Evolutionary conservation across 1,140 invertebrate species (phyloP), one percentile per base, ranked within the genome.

Genomic region (Anastatus disparis): DNA sequence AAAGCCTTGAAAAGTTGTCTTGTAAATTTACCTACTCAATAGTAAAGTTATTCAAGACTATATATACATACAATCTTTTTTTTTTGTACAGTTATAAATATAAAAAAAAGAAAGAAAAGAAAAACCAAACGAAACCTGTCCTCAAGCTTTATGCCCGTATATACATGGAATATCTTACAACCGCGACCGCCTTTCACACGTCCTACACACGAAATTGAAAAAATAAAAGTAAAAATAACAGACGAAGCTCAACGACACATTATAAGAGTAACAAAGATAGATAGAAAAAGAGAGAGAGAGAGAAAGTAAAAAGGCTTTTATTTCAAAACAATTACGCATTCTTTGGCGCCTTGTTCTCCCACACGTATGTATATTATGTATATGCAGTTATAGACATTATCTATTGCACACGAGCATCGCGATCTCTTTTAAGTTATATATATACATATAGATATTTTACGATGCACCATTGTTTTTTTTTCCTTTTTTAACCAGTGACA

Each of bases 261-360:
- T n/a, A n/a, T 24, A 10, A 38, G 53, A 56, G 48, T 22, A 24
- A 35, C 4, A 35, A 35, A 35, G 31, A 35, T 35, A 35, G 31
- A 35, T 35, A 35, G 31, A 35, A 35, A 35, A 10, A 35, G 31
- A 35, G 31, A 35, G 31, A 35, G 31, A 10, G 31, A 35, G 31
- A 35, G 31, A 35, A 10, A 35, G 31, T 4, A 4, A n/a, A 50
- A 24, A 50, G 48, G 4, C 8, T 3, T 44, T 17, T 76, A 75
- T 79, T 81, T 81, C 78, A 78, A 81, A 83, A 82, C 80, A 82
- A 83, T 82, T 81, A 81, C 78, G 74, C 79, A 80, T 81, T 81
- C 79, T 81, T 77, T 71, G 70, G 62, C 76, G 74, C 78, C 75
- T 59, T 62, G 75, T 78, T 82, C 80, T 81, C 79, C 79, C 79